Base-by-base conservation (phyloP, 2,888 invertebrate species). In the Andrena flavipes region DNA sequence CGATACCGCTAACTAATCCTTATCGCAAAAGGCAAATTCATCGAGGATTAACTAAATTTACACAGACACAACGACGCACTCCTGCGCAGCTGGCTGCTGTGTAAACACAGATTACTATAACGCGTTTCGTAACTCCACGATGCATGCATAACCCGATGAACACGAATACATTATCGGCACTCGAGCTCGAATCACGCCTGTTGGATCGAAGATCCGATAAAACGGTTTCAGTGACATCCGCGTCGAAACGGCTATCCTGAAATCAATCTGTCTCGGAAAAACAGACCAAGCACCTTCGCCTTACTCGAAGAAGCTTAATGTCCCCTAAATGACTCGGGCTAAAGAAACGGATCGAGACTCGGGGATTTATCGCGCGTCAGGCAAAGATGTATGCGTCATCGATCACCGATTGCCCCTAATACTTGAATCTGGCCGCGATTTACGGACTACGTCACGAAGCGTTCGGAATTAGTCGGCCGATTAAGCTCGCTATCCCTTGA, bases 381-480 rank as follows among this genome's bases (percentile, higher is more conserved):
- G 33, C 5, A 49, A 59, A 70, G 80, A 80, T 80, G 79, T 80
- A 80, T 73, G 80, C 80, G 72, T 75, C 75, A 87, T 87, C 84
- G 84, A 87, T 87, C 81, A 86, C 77, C 75, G 75, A 87, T 75
- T 42, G 54, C 68, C 49, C 30, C 65, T 71, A 75, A 79, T 84
- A 67, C 73, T 67, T n/a, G 71, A 85, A 79, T 87, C 59, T 70
- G n/a, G 13, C 26, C 59, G 59, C 77, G 74, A 82, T 75, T 67
- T 76, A 76, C 76, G 63, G 72, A 62, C 62, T 70, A 65, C 74
- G 77, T 42, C 72, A 60, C 72, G 64, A 64, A 65, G 74, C 69
- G 70, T 69, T 80, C 29, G 75, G 80, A 87, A 91, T 91, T 91
- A 91, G 88, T 88, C 82, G 86, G 83, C 80, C 86, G 89, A 91